A percentile compares a stretch with the other conserved stretches of the same genome.
Evolutionary conservation across 1,140 invertebrate genomes (phyloP).

Genomic region (Copidosoma floridanum): DNA sequence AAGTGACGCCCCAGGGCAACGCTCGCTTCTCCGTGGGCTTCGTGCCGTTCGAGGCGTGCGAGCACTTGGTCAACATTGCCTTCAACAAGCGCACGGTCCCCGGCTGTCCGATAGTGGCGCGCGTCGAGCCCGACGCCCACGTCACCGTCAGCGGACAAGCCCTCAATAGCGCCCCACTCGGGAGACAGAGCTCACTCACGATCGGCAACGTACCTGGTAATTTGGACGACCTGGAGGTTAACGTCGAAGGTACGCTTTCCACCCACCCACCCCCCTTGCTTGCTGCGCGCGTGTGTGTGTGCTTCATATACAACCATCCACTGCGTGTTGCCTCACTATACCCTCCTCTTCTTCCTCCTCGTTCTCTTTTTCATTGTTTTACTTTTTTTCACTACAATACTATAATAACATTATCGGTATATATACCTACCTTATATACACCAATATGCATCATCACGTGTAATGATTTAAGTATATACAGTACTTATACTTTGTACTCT

Average conservation of each 20-base stretch:
- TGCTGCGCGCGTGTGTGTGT: constrained; percentile 11
- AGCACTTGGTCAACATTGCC: constrained; percentile 93
- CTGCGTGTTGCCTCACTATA: not conserved
- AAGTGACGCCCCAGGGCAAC: constrained; percentile 92
- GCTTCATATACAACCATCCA: no score
- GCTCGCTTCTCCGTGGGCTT: constrained; percentile 93
- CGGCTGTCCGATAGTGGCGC: constrained; percentile 78
- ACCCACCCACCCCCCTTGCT: not conserved
- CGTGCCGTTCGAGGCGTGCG: constrained; percentile 87
- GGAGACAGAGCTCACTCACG: constrained; percentile 64
- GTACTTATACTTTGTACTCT: no score
- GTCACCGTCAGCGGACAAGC: constrained; percentile 71
- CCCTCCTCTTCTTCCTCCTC: not conserved
- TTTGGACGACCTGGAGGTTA: constrained; percentile 89
- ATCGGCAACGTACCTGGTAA: constrained; percentile 74
- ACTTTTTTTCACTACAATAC: no score
- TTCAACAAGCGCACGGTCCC: constrained; percentile 89
- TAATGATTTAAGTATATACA: no score
- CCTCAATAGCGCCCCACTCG: constrained; percentile 63
- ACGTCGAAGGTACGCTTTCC: constrained; percentile 76
- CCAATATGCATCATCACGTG: no score
- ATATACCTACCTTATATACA: no score
- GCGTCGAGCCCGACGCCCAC: constrained; percentile 70
- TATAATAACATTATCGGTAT: no score
- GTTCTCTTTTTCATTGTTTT: not conserved